Percentiles rank a stretch among this genome's conserved stretches.
These are phyloP conservation scores for Coleophora flavipennella DNA, from an alignment of 2,888 invertebrate species.

Conservation along the genomic window DNA sequence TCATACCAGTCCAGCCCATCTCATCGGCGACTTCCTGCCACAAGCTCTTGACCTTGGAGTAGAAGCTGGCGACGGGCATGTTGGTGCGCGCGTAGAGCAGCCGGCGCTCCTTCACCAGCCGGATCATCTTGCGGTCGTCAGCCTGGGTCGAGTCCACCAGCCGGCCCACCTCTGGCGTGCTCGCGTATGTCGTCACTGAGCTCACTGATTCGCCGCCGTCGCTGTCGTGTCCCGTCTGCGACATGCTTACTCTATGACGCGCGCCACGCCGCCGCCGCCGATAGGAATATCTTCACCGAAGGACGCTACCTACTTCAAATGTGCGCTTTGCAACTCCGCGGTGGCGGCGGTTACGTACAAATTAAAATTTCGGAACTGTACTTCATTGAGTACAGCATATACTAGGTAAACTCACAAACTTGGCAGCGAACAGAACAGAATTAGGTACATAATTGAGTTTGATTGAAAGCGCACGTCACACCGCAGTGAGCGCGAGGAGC, in stretches of 20 bases:
- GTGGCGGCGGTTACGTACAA: too few relatives aligned
- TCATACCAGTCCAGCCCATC: constrained; percentile 58
- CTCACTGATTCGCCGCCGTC: constrained; percentile 1
- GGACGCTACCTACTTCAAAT: too few relatives aligned
- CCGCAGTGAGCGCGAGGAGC: constrained; percentile 33
- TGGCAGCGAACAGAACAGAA: too few relatives aligned
- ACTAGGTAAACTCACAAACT: too few relatives aligned
- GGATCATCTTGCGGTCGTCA: constrained; percentile 57
- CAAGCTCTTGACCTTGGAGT: constrained; percentile 49
- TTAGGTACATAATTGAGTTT: not conserved
- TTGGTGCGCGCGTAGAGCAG: constrained; percentile 59
- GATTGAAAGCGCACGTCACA: constrained; percentile 28
- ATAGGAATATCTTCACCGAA: not conserved
- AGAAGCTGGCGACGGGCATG: constrained; percentile 63
- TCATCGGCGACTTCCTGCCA: constrained; percentile 54
- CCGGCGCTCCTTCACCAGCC: constrained; percentile 49
- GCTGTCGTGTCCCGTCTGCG: not conserved
- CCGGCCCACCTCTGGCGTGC: constrained; percentile 37
- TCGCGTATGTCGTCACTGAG: not conserved
- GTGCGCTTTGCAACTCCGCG: not conserved
- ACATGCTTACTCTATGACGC: constrained; percentile 2
- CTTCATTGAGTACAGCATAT: too few relatives aligned
- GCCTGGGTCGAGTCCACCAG: constrained; percentile 56
- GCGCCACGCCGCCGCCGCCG: constrained; percentile 10
- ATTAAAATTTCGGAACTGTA: too few relatives aligned